Evolutionary conservation across 2,797 vertebrate species (phyloP).

Genomic region (Urosaurus nigricauda): DNA sequence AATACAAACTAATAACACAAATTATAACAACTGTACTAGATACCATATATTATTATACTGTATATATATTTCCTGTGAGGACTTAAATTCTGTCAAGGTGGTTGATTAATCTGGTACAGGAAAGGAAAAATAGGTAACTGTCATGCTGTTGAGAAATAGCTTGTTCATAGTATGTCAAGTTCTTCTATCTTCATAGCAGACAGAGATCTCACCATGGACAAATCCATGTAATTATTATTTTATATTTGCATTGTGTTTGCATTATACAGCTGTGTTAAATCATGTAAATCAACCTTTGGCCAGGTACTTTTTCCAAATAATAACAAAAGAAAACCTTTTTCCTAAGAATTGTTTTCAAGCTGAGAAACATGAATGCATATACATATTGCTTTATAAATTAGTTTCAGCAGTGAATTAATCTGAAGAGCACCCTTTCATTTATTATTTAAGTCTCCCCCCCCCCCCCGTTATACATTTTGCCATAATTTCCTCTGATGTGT

Average conservation of each 20-base stretch:
- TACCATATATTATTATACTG: too few species aligned
- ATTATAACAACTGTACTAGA: too few species aligned
- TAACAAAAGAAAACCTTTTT: background rate
- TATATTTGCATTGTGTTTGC: too few species aligned
- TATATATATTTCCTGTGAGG: too few species aligned
- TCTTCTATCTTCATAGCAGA: too few species aligned
- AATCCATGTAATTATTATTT: background rate
- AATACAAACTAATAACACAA: too few species aligned
- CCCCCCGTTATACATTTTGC: slow-evolving; percentile 27
- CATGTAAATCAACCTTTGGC: background rate
- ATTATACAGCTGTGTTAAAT: background rate
- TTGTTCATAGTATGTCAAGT: too few species aligned
- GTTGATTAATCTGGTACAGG: too few species aligned
- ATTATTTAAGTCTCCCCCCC: background rate
- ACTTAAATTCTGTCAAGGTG: too few species aligned
- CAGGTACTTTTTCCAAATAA: background rate
- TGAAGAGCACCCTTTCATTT: background rate
- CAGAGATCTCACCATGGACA: background rate
- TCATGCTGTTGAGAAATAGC: too few species aligned
- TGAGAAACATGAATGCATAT: background rate
- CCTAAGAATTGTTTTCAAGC: background rate
- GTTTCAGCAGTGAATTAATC: background rate
- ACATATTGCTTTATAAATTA: background rate
- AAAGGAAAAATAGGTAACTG: too few species aligned
- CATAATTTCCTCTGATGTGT: slow-evolving; percentile 38